Conservation (phyloP, 2,797 vertebrate species). For the Thripadectes ignobilis region DNA sequence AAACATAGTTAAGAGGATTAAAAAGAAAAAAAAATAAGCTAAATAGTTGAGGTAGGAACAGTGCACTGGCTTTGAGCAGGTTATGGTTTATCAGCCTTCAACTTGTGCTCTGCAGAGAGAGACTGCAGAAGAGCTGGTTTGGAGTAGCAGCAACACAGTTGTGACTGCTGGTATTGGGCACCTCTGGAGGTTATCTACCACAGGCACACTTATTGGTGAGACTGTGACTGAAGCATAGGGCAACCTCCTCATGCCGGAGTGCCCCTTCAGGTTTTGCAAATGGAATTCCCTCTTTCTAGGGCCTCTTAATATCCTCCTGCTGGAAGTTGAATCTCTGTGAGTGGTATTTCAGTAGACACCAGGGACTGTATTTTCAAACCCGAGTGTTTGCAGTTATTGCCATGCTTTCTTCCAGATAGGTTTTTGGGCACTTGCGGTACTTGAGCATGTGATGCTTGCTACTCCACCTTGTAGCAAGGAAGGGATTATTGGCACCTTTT, state of each 20-base stretch:
- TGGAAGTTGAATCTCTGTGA: not conserved
- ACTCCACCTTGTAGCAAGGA: not conserved
- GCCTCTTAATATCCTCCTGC: not conserved
- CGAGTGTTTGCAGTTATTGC: not conserved
- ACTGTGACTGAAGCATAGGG: not conserved
- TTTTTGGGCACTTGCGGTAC: not conserved
- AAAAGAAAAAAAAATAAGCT: conserved; percentile 11
- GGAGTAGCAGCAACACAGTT: not conserved
- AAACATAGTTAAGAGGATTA: conserved; percentile 54
- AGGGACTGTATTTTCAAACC: not conserved
- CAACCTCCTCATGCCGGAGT: not conserved
- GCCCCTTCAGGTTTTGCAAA: not conserved
- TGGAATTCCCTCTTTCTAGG: not conserved
- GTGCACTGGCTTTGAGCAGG: not conserved
- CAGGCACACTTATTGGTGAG: fast-evolving
- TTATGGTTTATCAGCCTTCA: not conserved
- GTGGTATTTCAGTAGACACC: not conserved
- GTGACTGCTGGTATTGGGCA: not conserved
- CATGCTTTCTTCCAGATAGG: not conserved
- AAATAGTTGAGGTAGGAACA: conserved; percentile 10
- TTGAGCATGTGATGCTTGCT: not conserved
- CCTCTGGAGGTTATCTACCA: not conserved
- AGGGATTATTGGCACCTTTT: not conserved
- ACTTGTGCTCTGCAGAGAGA: not conserved
- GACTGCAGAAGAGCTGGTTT: fast-evolving